phyloP scores from a whole-genome alignment of 2,797 vertebrate species.

The Poecilia velifera region DNA sequence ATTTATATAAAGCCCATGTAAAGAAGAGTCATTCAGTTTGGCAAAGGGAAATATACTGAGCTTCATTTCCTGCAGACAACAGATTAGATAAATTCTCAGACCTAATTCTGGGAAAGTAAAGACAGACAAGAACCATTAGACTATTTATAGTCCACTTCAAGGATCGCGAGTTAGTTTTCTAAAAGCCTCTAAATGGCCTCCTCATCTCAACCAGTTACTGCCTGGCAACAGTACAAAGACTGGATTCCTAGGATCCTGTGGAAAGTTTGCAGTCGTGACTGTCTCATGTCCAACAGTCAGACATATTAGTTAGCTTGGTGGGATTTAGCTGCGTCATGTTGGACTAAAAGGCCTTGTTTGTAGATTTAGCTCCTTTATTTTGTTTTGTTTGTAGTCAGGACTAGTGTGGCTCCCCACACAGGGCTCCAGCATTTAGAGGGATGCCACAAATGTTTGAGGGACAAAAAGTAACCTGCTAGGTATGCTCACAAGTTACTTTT shows the following conservation, averaged over 20 bases:
- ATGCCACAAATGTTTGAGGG: neutral
- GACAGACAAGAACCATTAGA: slow-evolving; percentile 22
- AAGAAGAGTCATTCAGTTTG: slow-evolving; percentile 1
- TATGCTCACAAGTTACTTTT: neutral
- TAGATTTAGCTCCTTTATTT: neutral
- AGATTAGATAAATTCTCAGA: neutral
- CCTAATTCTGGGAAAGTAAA: neutral
- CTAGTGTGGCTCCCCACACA: neutral
- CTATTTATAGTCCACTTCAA: slow-evolving; percentile 41
- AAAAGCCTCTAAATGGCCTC: slow-evolving; percentile 49
- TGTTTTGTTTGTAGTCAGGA: neutral
- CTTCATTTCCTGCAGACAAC: neutral
- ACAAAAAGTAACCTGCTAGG: neutral
- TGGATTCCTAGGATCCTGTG: slow-evolving; percentile 55
- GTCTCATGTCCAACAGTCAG: slow-evolving; percentile 27
- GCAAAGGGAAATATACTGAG: neutral
- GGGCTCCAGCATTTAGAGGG: neutral
- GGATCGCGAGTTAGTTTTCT: neutral
- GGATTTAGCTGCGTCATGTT: neutral
- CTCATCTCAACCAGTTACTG: slow-evolving; percentile 40
- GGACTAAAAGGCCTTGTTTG: neutral
- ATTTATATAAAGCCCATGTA: neutral
- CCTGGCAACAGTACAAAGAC: slow-evolving; percentile 30
- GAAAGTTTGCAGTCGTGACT: slow-evolving; percentile 43
- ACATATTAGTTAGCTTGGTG: neutral